These are phyloP conservation scores for Coryphaenoides rupestris DNA, from an alignment of 2,113 vertebrate genomes.

Conservation along the genomic window DNA sequence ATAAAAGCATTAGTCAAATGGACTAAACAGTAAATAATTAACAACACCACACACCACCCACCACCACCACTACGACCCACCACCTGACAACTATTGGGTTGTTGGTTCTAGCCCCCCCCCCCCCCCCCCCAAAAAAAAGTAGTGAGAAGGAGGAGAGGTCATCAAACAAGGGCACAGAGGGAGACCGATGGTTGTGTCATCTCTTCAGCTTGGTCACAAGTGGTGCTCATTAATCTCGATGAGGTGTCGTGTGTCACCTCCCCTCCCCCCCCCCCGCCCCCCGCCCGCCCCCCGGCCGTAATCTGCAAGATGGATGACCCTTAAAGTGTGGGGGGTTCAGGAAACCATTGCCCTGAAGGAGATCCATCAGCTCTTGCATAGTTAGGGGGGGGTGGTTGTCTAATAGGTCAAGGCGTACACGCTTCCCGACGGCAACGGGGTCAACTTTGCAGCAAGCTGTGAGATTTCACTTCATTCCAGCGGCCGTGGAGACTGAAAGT, in stretches of 20 bases:
- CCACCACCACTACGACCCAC: no score
- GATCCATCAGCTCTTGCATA: slow-evolving; percentile 45
- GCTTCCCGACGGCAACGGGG: neutral
- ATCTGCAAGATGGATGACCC: slow-evolving; percentile 45
- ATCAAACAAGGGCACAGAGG: slow-evolving; percentile 41
- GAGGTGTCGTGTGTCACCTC: slow-evolving; percentile 37
- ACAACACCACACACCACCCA: neutral
- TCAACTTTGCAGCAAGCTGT: neutral
- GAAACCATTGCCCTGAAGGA: slow-evolving; percentile 36
- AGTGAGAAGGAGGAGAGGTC: slow-evolving; percentile 27
- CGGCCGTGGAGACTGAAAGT: neutral
- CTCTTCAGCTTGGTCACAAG: slow-evolving; percentile 37
- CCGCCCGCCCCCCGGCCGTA: slow-evolving; percentile 40
- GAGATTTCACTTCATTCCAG: neutral
- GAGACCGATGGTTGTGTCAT: slow-evolving; percentile 45
- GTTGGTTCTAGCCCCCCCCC: neutral
- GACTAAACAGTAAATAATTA: neutral
- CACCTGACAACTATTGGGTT: neutral
- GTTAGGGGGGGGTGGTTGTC: neutral
- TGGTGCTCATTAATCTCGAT: slow-evolving; percentile 49
- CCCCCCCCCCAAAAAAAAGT: no score
- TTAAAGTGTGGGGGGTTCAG: slow-evolving; percentile 23
- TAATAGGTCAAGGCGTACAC: neutral
- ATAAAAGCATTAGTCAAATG: neutral
- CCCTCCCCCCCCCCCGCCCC: no score